Evolutionary conservation across 2,888 invertebrate genomes (phyloP).

Genomic region (Antitype chi): DNA sequence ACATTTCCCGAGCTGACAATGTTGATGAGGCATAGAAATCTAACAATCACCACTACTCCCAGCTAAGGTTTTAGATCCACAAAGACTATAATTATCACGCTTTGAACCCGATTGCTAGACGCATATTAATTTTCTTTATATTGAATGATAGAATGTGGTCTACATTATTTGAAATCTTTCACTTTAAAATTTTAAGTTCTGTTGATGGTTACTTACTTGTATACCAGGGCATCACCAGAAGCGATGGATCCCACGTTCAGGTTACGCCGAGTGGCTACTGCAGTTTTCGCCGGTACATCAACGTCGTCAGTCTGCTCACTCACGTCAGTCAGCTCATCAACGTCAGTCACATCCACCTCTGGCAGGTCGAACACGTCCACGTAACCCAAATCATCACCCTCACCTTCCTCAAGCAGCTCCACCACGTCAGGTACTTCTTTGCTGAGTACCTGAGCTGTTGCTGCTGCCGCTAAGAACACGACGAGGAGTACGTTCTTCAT

Average conservation of each 20-base stretch:
- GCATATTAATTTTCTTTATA: neutral
- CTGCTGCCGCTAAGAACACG: conserved; percentile 35
- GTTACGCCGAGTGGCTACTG: conserved; percentile 9
- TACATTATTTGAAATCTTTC: neutral
- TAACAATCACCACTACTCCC: neutral
- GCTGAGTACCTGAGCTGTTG: conserved; percentile 23
- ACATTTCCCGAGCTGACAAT: neutral
- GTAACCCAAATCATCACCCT: neutral
- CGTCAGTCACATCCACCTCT: conserved; percentile 2
- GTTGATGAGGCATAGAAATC: neutral
- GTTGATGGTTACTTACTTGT: neutral
- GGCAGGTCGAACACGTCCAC: neutral
- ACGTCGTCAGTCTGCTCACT: neutral
- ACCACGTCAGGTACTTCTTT: conserved; percentile 12
- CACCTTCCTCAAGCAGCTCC: neutral
- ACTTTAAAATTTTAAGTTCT: neutral
- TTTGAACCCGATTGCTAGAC: neutral
- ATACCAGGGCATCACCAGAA: neutral
- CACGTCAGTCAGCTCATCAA: neutral
- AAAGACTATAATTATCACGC: neutral
- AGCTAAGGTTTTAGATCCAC: too few species aligned
- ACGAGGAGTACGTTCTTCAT: conserved; percentile 35
- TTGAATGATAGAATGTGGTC: neutral
- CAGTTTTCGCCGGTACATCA: neutral
- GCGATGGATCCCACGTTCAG: conserved; percentile 1